Evolutionary conservation across 2,888 invertebrate genomes (phyloP), one percentile per base, ranked within the genome.

Genomic region (Galeruca laticollis): DNA sequence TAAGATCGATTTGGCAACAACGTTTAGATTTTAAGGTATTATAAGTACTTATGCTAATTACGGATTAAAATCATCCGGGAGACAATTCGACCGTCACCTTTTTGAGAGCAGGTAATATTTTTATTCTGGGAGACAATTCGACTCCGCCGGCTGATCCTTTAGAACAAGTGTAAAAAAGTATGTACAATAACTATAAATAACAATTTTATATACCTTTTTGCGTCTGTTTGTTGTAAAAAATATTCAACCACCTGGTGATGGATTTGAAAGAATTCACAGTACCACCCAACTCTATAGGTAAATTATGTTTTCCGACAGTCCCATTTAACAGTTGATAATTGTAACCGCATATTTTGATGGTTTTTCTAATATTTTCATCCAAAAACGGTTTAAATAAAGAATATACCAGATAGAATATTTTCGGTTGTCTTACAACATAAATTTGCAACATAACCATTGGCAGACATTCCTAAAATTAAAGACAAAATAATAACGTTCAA

Each of bases 261-360:
- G n/a, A 60, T 5, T 43, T 40, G 13, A 69, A 37, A 51, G 40
- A 63, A 18, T 57, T 61, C 11, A 61, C 56, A 26, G 71, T 72
- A 13, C 85, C 85, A 6, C 84, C 86, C 68, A 85, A 83, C 61
- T 86, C 86, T 20, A 76, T 71, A 1, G 88, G 88, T 20, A 88
- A 79, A 62, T 83, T 78, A 20, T 84, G 82, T 13, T 81, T 80
- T 43, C 82, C 82, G 20, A 88, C 79, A 71, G 80, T 81, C 33
- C 85, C 81, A 64, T 85, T 84, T 4, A 88, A 79, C 13, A 84
- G 82, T 8, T 79, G 76, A 51, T 85, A 78, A 71, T 86, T 83
- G 11, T 78, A 75, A 3, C 87, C 87, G 78, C 87, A 87, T 60
- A 87, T 82, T 72, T 83, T 80, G 40, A 88, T 79, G 70, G 79